phyloP scores from a whole-genome alignment of 1,140 invertebrate genomes.

The Diuraphis noxia region DNA sequence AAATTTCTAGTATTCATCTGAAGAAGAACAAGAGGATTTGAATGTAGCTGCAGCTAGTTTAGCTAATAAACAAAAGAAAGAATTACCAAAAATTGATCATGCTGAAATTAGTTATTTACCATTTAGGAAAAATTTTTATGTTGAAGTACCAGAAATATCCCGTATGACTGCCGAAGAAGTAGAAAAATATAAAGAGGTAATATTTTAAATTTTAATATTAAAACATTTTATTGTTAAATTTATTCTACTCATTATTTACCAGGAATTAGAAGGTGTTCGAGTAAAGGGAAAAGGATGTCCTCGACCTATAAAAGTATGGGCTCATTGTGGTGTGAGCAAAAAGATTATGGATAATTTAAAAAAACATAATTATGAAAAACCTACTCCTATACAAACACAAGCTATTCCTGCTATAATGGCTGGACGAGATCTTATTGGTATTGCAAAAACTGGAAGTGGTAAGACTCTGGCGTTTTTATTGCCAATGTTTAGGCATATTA shows the following conservation, averaged over 20 bases:
- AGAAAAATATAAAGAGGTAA: conserved; percentile 73
- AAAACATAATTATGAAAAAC: conserved; percentile 92
- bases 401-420: conserved; percentile 99
- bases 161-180: conserved; percentile 90
- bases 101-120: conserved; percentile 79
- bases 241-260: conserved; percentile 20
- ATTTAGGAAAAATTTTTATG: conserved; percentile 96
- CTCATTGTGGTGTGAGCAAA: conserved; percentile 96
- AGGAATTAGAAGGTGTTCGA: conserved; percentile 80
- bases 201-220: background rate
- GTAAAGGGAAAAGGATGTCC: conserved; percentile 88
- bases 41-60: conserved; percentile 88
- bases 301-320: conserved; percentile 95
- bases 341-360: conserved; percentile 94
- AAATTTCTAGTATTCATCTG: conserved; percentile 79
- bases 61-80: conserved; percentile 85
- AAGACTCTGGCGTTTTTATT: conserved; percentile 98
- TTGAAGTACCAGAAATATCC: conserved; percentile 88
- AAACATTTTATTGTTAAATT: background rate
- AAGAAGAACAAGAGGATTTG: conserved; percentile 93
- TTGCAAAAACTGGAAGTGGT: conserved; percentile 98
- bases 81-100: conserved; percentile 88
- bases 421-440: conserved; percentile 93
- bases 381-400: conserved; percentile 98
- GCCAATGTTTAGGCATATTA: conserved; percentile 97